These are phyloP conservation scores for Gasteruption jaculator DNA, from an alignment of 2,888 invertebrate genomes.

Conservation along the genomic window DNA sequence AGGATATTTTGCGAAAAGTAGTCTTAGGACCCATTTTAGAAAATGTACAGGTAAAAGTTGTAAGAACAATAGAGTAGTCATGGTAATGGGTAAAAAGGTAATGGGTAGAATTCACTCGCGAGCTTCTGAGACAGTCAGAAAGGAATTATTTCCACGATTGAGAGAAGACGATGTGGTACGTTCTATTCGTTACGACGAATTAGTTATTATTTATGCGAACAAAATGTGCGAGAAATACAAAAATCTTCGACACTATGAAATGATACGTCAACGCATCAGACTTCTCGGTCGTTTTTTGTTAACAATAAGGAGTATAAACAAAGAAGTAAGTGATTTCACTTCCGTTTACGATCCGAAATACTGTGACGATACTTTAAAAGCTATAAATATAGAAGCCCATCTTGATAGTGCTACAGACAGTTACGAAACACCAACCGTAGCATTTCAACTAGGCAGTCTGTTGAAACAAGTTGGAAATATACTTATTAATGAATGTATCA, in stretches of 20 bases:
- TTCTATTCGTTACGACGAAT: slow-evolving; percentile 24
- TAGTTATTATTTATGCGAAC: slow-evolving; percentile 27
- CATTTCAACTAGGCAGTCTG: slow-evolving; percentile 22
- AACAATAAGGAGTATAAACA: slow-evolving; percentile 14
- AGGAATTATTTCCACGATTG: slow-evolving; percentile 22
- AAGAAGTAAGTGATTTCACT: slow-evolving; percentile 20
- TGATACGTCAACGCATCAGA: slow-evolving; percentile 24
- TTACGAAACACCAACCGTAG: slow-evolving; percentile 22
- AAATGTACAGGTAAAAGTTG: slow-evolving; percentile 10
- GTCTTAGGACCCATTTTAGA: slow-evolving; percentile 19
- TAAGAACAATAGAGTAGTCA: slow-evolving; percentile 6
- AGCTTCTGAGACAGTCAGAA: slow-evolving; percentile 18
- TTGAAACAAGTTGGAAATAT: slow-evolving; percentile 24
- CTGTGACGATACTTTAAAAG: slow-evolving; percentile 15
- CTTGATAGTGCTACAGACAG: slow-evolving; percentile 10
- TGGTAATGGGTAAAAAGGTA: slow-evolving; percentile 12
- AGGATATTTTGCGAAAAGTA: slow-evolving; percentile 22
- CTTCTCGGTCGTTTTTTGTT: slow-evolving; percentile 22
- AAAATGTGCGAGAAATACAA: slow-evolving; percentile 23
- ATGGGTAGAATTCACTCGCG: slow-evolving; percentile 17
- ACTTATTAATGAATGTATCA: slow-evolving; percentile 20
- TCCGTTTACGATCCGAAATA: slow-evolving; percentile 24
- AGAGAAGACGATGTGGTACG: slow-evolving; percentile 23
- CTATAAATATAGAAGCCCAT: slow-evolving; percentile 21
- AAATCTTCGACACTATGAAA: slow-evolving; percentile 20